Base-by-base conservation (phyloP, 2,113 vertebrate species). In the Spheniscus mendiculus region DNA sequence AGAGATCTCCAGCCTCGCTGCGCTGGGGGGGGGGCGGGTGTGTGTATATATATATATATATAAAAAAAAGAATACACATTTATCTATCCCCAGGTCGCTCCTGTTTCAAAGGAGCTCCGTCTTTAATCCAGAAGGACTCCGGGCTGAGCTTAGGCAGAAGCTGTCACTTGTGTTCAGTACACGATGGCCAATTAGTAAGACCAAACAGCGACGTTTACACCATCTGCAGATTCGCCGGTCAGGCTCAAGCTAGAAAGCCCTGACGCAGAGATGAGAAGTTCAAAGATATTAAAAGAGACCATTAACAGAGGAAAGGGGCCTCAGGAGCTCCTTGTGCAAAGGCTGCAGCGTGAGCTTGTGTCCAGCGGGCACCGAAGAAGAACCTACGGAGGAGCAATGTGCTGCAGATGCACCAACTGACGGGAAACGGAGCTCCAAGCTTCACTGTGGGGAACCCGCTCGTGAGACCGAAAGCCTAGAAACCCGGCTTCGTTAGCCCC, bases 121-220 rank as follows among this genome's bases (percentile, higher is more conserved):
- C 34, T 71, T 30, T 3, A 22, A 40, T 2, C 56, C 56, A 22
- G 27, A 25, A 17, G 26, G 47, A 47, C 5, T 22, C 36, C 3
- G 5, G 40, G 71, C 3, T 3, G 27, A 20, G 4, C 58, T 19
- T 4, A 2, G 15, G 65, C 36, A 47, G 52, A n/a, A 22, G n/a
- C 34, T 4, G 15, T 29, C 63, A 3, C 32, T 20, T 9, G 27
- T 2, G 26, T 19, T n/a, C 62, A 9, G 61, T 6, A 52, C 58
- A 36, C 0, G 8, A 36, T 6, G 58, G 50, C 70, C 56, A 50
- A 23, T 6, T 5, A 23, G 38, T 3, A n/a, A 13, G 36, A 30
- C 36, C 50, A 26, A 15, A 5, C 23, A 32, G 14, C 0, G 2
- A 38, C 2, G 10, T 11, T 22, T 20, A 18, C 6, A 4, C 1